Evolutionary conservation across 2,888 invertebrate genomes (phyloP), one percentile per base, ranked within the genome.

Genomic region (Ornithoptera priamus): DNA sequence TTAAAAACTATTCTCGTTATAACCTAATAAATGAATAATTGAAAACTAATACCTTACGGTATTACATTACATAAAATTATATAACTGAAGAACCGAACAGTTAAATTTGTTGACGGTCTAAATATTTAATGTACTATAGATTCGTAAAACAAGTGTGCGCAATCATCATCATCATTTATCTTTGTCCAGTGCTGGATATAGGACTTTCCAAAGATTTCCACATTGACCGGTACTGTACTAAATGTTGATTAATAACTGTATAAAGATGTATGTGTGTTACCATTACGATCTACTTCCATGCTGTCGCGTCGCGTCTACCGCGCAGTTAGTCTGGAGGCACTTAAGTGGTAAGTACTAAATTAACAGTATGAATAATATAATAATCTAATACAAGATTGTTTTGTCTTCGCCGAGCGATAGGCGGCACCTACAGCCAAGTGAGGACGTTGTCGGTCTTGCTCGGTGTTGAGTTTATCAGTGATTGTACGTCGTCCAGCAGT

Each of bases 401-500:
- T 65, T 66, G 67, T 46, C 46, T 46, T 46, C 65, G 59, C 65
- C 60, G 62, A 62, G 60, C 42, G 66, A 64, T 56, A 24, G 57
- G 8, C 63, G 39, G 20, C 50, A 57, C 60, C 85, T 95, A 97
- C 93, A 97, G 95, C 97, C 97, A 97, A 85, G 97, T 97, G 81
- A 97, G 94, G 83, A 95, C 95, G 88, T 96, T 96, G 87, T 97
- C 97, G 84, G 97, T 95, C 93, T 97, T 97, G 89, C 95, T 96
- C 82, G 96, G 95, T 82, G 96, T 95, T 77, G 97, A 96, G 93
- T 96, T 97, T 85, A 98, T 97, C 83, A 98, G 94, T 78, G 96
- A 97, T 91, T 97, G 97, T 84, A 98, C 97, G 89, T 96, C 96
- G 81, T 97, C 97, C 89, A 97, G 93, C 85, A 97, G 94, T 85